Evolutionary conservation across 2,888 invertebrate species (phyloP), one percentile per base, ranked within the genome.

Genomic region (Spatulosminthurus flaviceps): DNA sequence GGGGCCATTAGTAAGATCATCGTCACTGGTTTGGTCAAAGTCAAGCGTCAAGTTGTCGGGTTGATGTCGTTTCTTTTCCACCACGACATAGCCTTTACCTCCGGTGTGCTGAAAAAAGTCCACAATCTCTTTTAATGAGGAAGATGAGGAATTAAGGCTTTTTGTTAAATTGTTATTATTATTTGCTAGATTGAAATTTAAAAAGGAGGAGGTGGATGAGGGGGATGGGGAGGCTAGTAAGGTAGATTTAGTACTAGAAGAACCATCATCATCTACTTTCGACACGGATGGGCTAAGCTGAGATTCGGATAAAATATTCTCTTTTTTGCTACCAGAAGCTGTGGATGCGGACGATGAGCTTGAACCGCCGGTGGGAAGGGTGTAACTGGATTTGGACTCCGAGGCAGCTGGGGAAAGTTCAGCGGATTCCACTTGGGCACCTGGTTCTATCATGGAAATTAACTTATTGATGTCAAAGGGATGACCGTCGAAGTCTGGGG

Each of bases 381-480:
- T 69, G 67, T 80, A 83, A 16, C 75, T 70, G 13, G 77, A 72
- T 26, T 81, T 80, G n/a, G 80, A 78, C 24, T 82, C 82, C 13
- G 80, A 79, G 21, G 82, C 69, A 26, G 79, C 79, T 13, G 82
- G 80, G 9, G 81, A 79, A 13, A 82, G 64, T 41, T 82, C 79
- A 0, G 82, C 81, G 5, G 78, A 66, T 13, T 78, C 71, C 13
- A 83, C 34, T 71, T 81, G 76, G 64, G 83, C 83, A 21, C 83
- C 84, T 2, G 84, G 84, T 77, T 84, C 84, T 76, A 84, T 84
- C 84, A 84, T 84, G 4, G 83, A 80, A n/a, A 84, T 83, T 13
- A 84, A 76, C 67, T 82, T 81, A 80, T 80, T 84, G 21, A 84
- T 78, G 43, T 83, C 85, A 29, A 85, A 83, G 19, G 85, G 85